Evolutionary conservation across 2,113 vertebrate genomes (phyloP), one percentile per base, ranked within the genome.

Genomic region (Athene cunicularia): DNA sequence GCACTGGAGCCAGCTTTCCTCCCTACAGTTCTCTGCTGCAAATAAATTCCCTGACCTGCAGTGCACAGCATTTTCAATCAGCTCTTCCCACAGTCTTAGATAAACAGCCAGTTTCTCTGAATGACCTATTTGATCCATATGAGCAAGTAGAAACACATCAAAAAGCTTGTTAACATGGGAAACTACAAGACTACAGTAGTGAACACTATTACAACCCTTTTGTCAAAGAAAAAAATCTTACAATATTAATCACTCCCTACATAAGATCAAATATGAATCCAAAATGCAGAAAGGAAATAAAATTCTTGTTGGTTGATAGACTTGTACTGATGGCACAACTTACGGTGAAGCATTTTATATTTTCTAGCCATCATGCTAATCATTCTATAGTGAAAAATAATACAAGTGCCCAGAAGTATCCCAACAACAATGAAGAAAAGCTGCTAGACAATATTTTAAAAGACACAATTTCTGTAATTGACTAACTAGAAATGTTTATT

Each of bases 11-110:
- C 91, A 75, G 60, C 11, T 52, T 82, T 79, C 73, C 39, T 95
- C 77, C 53, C 68, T 14, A 23, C 1, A 7, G 32, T 55, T 85
- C 56, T 84, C 70, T 28, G 30, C 73, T 87, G 53, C 16, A 79
- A 75, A 94, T 91, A 59, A 89, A 96, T 75, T 82, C 91, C 66
- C 73, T 75, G 77, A 93, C 80, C 70, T 85, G 70, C 52, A 79
- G 64, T 15, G 33, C 56, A 84, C 72, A 94, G 80, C 56, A 79
- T 96, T 93, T 87, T 67, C 95, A 87, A 63, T 68, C 70, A 80
- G 27, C 43, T 55, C 70, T 56, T 74, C 35, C 43, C 80, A 50
- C 63, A 75, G 32, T 16, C 66, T 89, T 35, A 50, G 72, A 59
- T 87, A 94, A 94, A 94, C 18, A 62, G 39, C 60, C 49, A 55